Evolutionary conservation across 64 coral and sea anemone species (phyloP), one percentile per base, ranked within the genome.

Genomic region (Catalaphyllia jardinei): DNA sequence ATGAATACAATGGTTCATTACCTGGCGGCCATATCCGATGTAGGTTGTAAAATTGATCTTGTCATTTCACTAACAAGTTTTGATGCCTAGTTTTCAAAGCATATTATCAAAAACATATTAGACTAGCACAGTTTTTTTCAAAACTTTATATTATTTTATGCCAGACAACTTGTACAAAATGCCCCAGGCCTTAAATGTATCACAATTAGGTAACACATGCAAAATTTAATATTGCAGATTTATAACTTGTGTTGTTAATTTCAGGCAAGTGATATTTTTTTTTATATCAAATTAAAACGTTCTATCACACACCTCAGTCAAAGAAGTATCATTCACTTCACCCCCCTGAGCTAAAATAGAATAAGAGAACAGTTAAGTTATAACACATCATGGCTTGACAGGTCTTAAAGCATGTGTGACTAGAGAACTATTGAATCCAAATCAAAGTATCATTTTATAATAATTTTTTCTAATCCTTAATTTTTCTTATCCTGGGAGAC

Each of bases 51-150:
- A 85, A 85, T 71, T 71, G 81, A 71, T 71, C 62, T 74, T 52
- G 89, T 78, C 79, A 91, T 46, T 60, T 86, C 80, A 75, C 67
- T 91, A 15, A 91, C 31, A 91, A 85, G 33, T 16, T 91, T 82
- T 60, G 89, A 91, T 67, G 89, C 89, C 89, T 91, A 29, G 10
- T 20, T 38, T 72, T 49, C 13, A 33, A 79, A 33, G 22, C 0
- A 64, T 46, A 46, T 46, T 46, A n/a, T 13, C 29, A 62, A 62
- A 3, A 1, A 13, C 54, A 15, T 15, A 57, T 57, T 57, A 57
- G 54, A 15, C 11, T 8, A 46, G 42, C 42, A 46, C 42, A 39
- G 38, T 39, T 39, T 39, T 55, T 55, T 55, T 8, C 4, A 55
- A 9, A 55, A n/a, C n/a, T n/a, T 55, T 57, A 0, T 57, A 13